Base-by-base conservation (phyloP, 1,140 invertebrate species). In the Caerostris darwini region DNA sequence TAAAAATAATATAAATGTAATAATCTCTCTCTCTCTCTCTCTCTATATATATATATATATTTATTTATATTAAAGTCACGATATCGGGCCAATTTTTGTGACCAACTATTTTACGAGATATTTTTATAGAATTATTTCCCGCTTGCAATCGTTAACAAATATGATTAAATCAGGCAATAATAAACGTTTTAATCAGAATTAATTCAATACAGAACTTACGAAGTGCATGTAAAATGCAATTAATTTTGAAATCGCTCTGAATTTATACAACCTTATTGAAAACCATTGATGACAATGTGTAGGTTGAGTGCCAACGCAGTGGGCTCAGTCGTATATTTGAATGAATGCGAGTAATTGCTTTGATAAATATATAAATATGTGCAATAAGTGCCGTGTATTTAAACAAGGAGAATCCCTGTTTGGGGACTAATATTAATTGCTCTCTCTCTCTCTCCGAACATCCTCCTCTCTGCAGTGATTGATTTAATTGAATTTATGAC, bases 281-380 rank as follows among this genome's bases (percentile, higher is more conserved):
- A 8, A 50, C 34, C 5, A 64, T 12, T 5, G 61, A 64, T 17
- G 61, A 71, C 69, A 71, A 71, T 34, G 7, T 50, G n/a, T 0
- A 71, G 8, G 7, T 10, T 8, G 69, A 50, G 34, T 19, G 19
- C 69, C 8, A 19, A 8, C 19, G 8, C 34, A 71, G 34, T 71
- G n/a, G 69, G 69, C 69, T 34, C n/a, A 3, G 34, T 19, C 19
- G 53, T 56, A 57, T 83, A n/a, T 83, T n/a, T 56, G 10, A 19
- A 50, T 17, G 54, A n/a, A 57, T 17, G 1, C n/a, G n/a, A n/a
- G 56, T 83, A 83, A 83, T 83, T 83, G 53, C 81, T 57, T 83
- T n/a, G 56, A 57, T 57, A 83, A 56, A 83, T 19, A 83, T 83
- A 56, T 83, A 83, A 57, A 83, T 83, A 56, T 57, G 56, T 56